Base-by-base conservation (phyloP, 1,140 invertebrate species). In the Doryteuthis pealeii region DNA sequence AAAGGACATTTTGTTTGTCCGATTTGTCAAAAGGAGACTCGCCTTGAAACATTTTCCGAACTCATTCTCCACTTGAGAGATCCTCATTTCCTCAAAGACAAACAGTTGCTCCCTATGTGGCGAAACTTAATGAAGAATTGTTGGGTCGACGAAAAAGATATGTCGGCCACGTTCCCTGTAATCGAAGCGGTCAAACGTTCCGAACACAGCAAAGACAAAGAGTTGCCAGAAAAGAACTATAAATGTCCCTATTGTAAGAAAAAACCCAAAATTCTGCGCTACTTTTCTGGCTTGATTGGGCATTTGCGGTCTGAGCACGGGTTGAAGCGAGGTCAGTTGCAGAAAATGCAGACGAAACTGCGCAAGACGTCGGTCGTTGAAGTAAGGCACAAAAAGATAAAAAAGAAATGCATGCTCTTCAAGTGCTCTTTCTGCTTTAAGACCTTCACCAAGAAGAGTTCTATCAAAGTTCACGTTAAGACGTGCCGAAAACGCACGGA, bases 211-310 rank as follows among this genome's bases (percentile, higher is more conserved):
- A 62, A 6, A n/a, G 54, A 62, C 22, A 28, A 62, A 0, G 54
- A 22, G 26, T 6, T 62, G 54, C 54, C 54, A n/a, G 54, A 62
- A 6, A 62, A 62, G 54, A 62, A 62, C 18, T 62, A 62, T 62
- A 62, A 62, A 22, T 62, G 54, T 62, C 54, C 54, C 26, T 62
- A 62, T 22, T 62, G 54, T 28, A 62, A 28, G 26, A 62, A 28
- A 28, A 62, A 62, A 62, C 54, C 54, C 18, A 62, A 62, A 28
- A 62, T 62, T 0, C 54, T 62, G 5, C 54, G 54, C 6, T 68
- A 68, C 31, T 68, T 68, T 68, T 68, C 66, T 30, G 66, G 66
- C 10, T 30, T 68, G 6, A 68, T 68, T 68, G 32, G 28, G 6
- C 66, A 68, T 1, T 33, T 68, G 31, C 66, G 66, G 5, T 32